phyloP scores from a whole-genome alignment of 1,140 invertebrate species.

The Brachionus sp. region DNA sequence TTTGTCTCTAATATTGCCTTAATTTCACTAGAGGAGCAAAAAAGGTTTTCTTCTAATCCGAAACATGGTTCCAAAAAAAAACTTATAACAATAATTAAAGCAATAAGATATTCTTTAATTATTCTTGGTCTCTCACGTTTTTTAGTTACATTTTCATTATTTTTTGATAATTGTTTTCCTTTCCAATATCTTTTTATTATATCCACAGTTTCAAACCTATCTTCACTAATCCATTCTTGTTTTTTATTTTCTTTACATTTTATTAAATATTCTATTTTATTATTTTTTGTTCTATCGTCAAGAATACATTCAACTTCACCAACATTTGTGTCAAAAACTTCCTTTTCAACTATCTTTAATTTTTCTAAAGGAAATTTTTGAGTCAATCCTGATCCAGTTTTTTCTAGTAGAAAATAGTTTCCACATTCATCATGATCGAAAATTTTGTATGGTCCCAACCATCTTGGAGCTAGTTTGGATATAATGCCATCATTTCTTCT shows the following conservation, averaged over 20 bases:
- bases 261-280: constrained; percentile 38
- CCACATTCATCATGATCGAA: constrained; percentile 21
- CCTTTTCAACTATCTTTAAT: neutral
- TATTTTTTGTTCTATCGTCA: constrained; percentile 7
- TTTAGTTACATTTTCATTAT: too few species aligned
- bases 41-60: too few species aligned
- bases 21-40: too few species aligned
- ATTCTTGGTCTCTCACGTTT: too few species aligned
- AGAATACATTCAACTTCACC: constrained; percentile 2
- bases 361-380: constrained; percentile 1
- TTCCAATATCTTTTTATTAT: constrained; percentile 13
- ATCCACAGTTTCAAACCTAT: neutral
- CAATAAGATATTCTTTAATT: too few species aligned
- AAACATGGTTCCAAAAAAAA: too few species aligned
- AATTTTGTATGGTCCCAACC: neutral
- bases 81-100: too few species aligned
- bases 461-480: constrained; percentile 5
- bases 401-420: neutral
- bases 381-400: neutral
- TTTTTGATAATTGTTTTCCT: neutral
- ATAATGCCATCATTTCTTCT: constrained; percentile 24
- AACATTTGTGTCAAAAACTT: neutral
- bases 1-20: neutral
- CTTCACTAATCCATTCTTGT: constrained; percentile 11
- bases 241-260: constrained; percentile 13